These are phyloP conservation scores for Eristalis tenax DNA, from an alignment of 2,888 invertebrate species.

Conservation along the genomic window DNA sequence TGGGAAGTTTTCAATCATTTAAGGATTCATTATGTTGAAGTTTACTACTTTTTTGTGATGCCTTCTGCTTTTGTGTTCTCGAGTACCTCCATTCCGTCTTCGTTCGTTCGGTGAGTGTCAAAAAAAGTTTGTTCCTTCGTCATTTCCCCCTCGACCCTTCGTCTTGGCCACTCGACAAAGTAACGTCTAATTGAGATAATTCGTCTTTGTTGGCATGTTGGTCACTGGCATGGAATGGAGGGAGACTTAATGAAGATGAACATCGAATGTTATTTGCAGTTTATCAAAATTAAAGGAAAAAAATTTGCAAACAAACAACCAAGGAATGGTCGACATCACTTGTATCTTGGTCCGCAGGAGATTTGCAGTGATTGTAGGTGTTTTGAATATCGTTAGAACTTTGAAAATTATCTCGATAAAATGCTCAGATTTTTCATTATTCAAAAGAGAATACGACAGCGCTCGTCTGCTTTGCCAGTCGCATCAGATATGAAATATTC, in stretches of 20 bases:
- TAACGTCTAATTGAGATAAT: constrained; percentile 65
- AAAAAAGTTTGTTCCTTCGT: constrained; percentile 25
- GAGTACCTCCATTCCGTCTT: constrained; percentile 13
- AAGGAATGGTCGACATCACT: neutral
- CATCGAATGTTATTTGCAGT: constrained; percentile 38
- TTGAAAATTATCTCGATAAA: neutral
- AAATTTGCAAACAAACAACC: neutral
- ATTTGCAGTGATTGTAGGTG: neutral
- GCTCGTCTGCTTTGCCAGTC: neutral
- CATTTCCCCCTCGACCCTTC: neutral
- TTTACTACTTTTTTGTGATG: constrained; percentile 38
- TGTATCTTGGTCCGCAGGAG: neutral
- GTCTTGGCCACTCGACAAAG: constrained; percentile 32
- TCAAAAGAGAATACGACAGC: neutral
- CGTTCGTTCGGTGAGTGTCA: neutral
- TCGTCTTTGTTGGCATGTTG: constrained; percentile 45
- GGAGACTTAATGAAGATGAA: constrained; percentile 47
- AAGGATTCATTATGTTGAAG: constrained; percentile 68
- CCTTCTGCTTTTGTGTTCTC: constrained; percentile 42
- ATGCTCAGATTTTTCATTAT: neutral
- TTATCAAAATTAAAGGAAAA: constrained; percentile 47
- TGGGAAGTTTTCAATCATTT: constrained; percentile 71
- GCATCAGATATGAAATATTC: neutral
- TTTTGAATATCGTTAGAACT: neutral
- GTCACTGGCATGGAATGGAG: neutral